Base-by-base conservation (phyloP, 2,113 vertebrate genomes). In the Atractosteus spatula region DNA sequence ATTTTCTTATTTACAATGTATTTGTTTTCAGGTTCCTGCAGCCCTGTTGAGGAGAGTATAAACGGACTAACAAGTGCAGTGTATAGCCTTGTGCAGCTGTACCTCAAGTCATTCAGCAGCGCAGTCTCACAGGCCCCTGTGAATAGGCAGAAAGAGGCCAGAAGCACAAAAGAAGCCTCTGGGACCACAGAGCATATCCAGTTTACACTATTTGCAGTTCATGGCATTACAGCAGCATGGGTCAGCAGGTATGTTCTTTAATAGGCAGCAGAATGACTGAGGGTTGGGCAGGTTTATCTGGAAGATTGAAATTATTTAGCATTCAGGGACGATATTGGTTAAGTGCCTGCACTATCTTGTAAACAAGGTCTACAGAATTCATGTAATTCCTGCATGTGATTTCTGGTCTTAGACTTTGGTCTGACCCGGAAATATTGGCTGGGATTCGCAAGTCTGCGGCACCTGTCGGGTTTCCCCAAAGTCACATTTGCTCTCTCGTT, bases 121-220 rank as follows among this genome's bases (percentile, higher is more conserved):
- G 79, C 82, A 16, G 79, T 74, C 63, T 76, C 82, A 4, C 80
- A 41, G 74, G 61, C 76, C 64, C 13, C 74, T 59, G 79, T 77
- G 0, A 5, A 73, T 3, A 77, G 78, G 14, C 16, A 69, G 73
- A 68, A 80, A 0, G 86, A 83, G 55, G 77, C 14, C 3, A 86
- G 61, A 70, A 82, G 57, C 74, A 84, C 86, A 62, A 95, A 89
- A 76, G 96, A 98, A 81, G 95, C 96, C 0, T 95, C 92, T 17
- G 91, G 91, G 70, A 90, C 93, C 69, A 89, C 93, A 6, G 96
- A 98, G 74, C 95, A 98, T 76, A 94, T 99, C 56, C 95, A 98
- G 71, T 99, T 99, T 85, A 97, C 94, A 43, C 71, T 98, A 77
- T 97, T 95, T 81, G 95, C 96, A 44, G 85, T 95, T 59, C 97